phyloP scores from a whole-genome alignment of 2,113 vertebrate species.

The Malurus cyaneus region DNA sequence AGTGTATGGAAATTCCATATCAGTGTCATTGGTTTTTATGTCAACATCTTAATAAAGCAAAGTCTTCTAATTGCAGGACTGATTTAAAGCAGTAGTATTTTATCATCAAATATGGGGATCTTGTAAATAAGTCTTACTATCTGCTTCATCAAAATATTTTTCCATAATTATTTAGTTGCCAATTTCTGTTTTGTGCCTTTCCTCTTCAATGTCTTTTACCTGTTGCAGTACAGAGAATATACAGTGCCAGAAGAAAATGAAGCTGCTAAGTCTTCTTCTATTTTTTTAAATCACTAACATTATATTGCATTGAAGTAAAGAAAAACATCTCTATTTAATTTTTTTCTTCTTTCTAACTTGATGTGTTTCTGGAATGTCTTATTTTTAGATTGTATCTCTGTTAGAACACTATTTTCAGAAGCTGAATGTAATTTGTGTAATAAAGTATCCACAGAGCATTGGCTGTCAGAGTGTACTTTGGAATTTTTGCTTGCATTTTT shows the following conservation, averaged over 20 bases:
- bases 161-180: constrained; percentile 68
- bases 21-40: constrained; percentile 69
- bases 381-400: constrained; percentile 96
- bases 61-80: constrained; percentile 51
- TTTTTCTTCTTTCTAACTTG: constrained; percentile 76
- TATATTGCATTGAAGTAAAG: constrained; percentile 82
- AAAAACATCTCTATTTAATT: constrained; percentile 84
- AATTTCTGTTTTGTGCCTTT: constrained; percentile 92
- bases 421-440: constrained; percentile 99
- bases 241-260: constrained; percentile 80
- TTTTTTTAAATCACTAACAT: constrained; percentile 85
- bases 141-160: constrained; percentile 72
- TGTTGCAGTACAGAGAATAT: constrained; percentile 83
- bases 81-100: constrained; percentile 65
- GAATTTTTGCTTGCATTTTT: constrained; percentile 47
- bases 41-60: constrained; percentile 67
- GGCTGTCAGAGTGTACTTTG: constrained; percentile 70
- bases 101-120: constrained; percentile 69
- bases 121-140: constrained; percentile 75
- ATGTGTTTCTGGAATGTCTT: constrained; percentile 85
- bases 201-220: constrained; percentile 80
- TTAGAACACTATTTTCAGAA: constrained; percentile 99
- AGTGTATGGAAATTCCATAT: constrained; percentile 61
- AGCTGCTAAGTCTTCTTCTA: constrained; percentile 87
- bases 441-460: constrained; percentile 99